Percentiles rank a stretch among this genome's conserved stretches.
phyloP scores from a whole-genome alignment of 1,140 invertebrate species.

The Tetranychus cinnabarinus region DNA sequence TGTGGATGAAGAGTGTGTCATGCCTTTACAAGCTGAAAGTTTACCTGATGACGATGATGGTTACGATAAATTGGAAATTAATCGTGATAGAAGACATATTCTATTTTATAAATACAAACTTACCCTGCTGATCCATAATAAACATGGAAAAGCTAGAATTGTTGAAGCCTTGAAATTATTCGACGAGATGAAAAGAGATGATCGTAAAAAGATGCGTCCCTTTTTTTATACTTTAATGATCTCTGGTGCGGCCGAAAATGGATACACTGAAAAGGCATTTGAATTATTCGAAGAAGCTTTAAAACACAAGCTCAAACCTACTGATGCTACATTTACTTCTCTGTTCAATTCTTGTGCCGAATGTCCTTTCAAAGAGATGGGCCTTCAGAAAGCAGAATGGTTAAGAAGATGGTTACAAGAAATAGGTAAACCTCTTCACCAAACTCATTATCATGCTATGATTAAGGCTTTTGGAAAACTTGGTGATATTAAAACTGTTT shows the following conservation, averaged over 20 bases:
- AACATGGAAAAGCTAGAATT: constrained; percentile 3
- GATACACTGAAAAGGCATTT: constrained; percentile 61
- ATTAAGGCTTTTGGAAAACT: constrained; percentile 69
- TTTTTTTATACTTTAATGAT: constrained; percentile 61
- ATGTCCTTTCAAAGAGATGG: constrained; percentile 34
- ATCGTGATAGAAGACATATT: background rate
- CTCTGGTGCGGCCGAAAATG: constrained; percentile 44
- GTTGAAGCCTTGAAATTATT: constrained; percentile 45
- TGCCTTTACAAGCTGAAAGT: background rate
- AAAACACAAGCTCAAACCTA: constrained; percentile 41
- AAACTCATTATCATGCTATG: constrained; percentile 52
- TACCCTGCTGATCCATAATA: background rate
- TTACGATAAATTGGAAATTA: constrained; percentile 8
- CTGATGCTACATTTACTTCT: constrained; percentile 45
- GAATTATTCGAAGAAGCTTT: constrained; percentile 48
- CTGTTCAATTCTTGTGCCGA: constrained; percentile 69
- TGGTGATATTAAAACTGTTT: constrained; percentile 45
- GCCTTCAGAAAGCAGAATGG: constrained; percentile 33
- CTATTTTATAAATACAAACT: constrained; percentile 1
- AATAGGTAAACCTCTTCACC: background rate
- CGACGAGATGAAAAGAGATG: constrained; percentile 44
- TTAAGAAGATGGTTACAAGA: constrained; percentile 39
- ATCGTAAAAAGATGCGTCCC: constrained; percentile 43
- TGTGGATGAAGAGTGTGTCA: no score
- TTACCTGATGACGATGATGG: constrained; percentile 7